phyloP scores from a whole-genome alignment of 2,797 vertebrate species.

The Phrynocephalus guinanensis region DNA sequence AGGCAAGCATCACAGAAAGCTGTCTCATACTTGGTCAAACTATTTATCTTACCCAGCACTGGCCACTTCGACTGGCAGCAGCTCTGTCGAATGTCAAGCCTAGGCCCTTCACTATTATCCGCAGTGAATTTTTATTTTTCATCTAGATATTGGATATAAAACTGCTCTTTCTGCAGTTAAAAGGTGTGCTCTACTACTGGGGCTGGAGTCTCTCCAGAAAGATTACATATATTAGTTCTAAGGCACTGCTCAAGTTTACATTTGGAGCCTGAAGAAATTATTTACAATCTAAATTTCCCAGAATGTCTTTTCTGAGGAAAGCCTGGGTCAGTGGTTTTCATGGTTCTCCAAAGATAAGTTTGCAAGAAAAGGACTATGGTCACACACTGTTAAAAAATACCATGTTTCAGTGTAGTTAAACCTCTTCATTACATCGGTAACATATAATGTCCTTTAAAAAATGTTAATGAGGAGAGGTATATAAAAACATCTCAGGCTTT shows the following conservation, averaged over 20 bases:
- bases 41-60: not conserved
- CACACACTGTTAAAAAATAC: not conserved
- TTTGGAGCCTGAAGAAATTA: not conserved
- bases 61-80: too few relatives aligned
- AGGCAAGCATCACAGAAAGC: not conserved
- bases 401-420: not conserved
- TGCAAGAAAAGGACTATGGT: not conserved
- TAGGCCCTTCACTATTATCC: not conserved
- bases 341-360: not conserved
- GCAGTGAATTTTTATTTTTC: not conserved
- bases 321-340: not conserved
- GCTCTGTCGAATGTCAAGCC: not conserved
- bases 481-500: not conserved
- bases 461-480: not conserved
- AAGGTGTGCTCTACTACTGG: not conserved
- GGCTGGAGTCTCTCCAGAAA: not conserved
- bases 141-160: not conserved
- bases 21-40: not conserved
- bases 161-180: not conserved
- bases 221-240: not conserved
- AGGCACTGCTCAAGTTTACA: not conserved
- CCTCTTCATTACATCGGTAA: not conserved
- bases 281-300: not conserved
- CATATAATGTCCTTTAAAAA: not conserved
- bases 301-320: not conserved